A percentile compares a stretch with the other conserved stretches of the same genome.
Evolutionary conservation across 2,113 vertebrate genomes (phyloP).

Genomic region (Sinocyclocheilus grahami): DNA sequence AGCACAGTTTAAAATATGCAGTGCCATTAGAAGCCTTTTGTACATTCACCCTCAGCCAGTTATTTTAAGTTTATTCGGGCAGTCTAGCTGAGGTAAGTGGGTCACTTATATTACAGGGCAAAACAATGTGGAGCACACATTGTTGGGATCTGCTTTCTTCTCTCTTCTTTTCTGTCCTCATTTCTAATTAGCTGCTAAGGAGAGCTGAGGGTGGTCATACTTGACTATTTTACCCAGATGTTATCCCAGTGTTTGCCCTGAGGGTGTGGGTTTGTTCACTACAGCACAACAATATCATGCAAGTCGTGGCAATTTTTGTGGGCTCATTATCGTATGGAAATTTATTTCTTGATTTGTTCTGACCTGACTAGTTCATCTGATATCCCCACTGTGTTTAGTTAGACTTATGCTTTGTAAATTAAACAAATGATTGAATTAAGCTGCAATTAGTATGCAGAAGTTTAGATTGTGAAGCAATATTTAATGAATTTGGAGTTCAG

Average conservation of each 20-base stretch:
- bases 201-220: conserved; percentile 69
- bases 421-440: conserved; percentile 32
- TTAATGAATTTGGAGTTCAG: not conserved
- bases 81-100: conserved; percentile 58
- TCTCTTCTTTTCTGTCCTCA: conserved; percentile 64
- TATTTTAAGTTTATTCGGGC: conserved; percentile 28
- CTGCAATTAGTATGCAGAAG: not conserved
- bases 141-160: conserved; percentile 48
- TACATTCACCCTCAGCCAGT: conserved; percentile 17
- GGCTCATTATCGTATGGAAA: conserved; percentile 60
- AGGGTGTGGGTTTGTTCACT: conserved; percentile 73
- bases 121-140: conserved; percentile 60
- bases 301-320: conserved; percentile 58
- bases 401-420: not conserved
- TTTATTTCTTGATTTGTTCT: conserved; percentile 28
- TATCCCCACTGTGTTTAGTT: not conserved
- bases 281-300: conserved; percentile 63
- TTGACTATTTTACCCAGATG: conserved; percentile 74
- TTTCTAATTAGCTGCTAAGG: conserved; percentile 75
- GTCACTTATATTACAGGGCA: conserved; percentile 59
- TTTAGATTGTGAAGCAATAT: not conserved
- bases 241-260: conserved; percentile 68
- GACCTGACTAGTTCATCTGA: not conserved
- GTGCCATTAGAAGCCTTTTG: conserved; percentile 27
- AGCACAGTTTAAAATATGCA: conserved; percentile 25